Evolutionary conservation across 53 echinoderm and acorn worm species (phyloP), one percentile per base, ranked within the genome.

Genomic region (Echinometra lucunter): DNA sequence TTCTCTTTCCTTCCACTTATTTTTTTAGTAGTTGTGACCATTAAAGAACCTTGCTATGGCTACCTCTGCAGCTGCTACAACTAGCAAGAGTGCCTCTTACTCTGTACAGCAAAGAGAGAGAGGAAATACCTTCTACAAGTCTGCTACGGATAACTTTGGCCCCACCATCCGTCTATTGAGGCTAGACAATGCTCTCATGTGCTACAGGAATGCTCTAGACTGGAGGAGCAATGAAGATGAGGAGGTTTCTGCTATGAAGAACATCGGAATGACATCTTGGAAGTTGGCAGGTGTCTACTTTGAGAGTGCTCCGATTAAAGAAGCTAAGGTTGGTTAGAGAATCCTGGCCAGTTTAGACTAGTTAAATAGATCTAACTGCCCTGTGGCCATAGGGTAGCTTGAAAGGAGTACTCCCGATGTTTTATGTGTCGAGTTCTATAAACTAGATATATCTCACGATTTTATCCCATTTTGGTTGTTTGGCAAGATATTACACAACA

Each of bases 241-340:
- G 40, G 66, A 44, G 23, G 89, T 75, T 9, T 94, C 95, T 1
- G 95, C 89, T 0, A 66, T 67, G 67, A 94, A 94, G 70, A 94
- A 94, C 80, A 53, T 94, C 15, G 95, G 66, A 37, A 89, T 94
- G 95, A 44, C 89, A 44, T 94, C 95, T 8, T 94, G 95, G 95
- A 94, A 69, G 89, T 21, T 94, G 17, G 95, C 95, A 34, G 37
- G 72, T 10, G 21, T 70, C 4, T 56, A 72, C 37, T 25, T 49
- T 37, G 95, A 94, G 55, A 32, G 66, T 44, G 44, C 37, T 25
- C 47, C 74, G 17, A 57, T 16, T 8, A 57, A 28, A 57, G 88
- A 88, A 55, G 88, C 6, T 16, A 78, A 38, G 78, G 78, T 78
- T 42, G 42, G 78, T 78, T 4, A 6, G 21, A 78, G 40, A 78